These are phyloP conservation scores for Notoglanidium macrostoma DNA, from an alignment of 2,797 vertebrate genomes.

Conservation along the genomic window DNA sequence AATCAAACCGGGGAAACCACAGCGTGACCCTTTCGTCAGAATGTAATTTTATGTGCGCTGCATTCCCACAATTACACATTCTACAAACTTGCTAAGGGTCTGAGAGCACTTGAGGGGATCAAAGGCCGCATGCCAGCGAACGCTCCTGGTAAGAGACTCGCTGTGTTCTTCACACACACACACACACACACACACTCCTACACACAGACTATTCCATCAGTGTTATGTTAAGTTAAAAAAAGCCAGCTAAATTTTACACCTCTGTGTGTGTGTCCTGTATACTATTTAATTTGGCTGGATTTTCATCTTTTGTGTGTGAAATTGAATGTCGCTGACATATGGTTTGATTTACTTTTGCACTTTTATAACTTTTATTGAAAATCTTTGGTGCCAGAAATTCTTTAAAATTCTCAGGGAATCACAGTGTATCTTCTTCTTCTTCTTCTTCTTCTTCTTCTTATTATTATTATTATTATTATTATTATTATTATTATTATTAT, in stretches of 20 bases:
- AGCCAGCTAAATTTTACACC: not conserved
- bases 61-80: conserved; percentile 19
- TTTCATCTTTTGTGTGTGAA: not conserved
- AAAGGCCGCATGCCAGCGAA: conserved; percentile 52
- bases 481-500: too few species aligned
- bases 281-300: not conserved
- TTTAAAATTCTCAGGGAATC: not conserved
- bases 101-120: conserved; percentile 50
- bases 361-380: not conserved
- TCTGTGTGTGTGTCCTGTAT: not conserved
- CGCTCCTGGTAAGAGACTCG: conserved; percentile 34
- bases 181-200: not conserved
- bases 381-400: too few species aligned
- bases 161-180: conserved; percentile 31
- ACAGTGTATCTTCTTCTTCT: not conserved
- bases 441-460: too few species aligned
- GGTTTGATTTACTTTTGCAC: not conserved
- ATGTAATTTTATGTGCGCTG: conserved; percentile 7
- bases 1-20: not conserved
- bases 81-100: conserved; percentile 33
- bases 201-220: not conserved
- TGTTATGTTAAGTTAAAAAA: not conserved
- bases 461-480: too few species aligned
- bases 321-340: not conserved
- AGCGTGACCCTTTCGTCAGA: conserved; percentile 31